Evolutionary conservation across 2,888 invertebrate species (phyloP), one percentile per base, ranked within the genome.

Genomic region (Creontiades dilutus): DNA sequence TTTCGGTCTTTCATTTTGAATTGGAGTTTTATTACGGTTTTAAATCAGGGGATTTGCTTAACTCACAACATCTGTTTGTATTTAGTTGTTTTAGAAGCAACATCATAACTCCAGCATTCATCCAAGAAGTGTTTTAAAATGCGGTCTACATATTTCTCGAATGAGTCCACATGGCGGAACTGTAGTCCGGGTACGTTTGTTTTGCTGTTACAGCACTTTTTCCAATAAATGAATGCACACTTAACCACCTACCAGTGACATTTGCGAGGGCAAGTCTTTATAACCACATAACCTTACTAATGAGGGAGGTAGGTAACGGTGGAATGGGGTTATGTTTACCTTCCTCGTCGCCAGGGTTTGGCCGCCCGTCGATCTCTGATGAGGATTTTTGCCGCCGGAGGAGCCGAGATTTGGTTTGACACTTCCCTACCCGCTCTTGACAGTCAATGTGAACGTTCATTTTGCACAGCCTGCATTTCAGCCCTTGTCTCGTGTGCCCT

Each of bases 401-500:
- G 89, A 98, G 95, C 88, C 96, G 95, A 37, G 97, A 96, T 93
- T 97, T 97, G 19, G 97, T 96, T 91, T 98, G 97, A 93, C 98
- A 98, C 93, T 96, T 96, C 90, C 96, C 96, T 14, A 97, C 96
- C 94, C 97, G 96, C 91, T 94, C 94, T 91, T 95, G 94, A 94
- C 98, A 98, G 93, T 98, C 98, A 78, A 96, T 95, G 94, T 98
- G 98, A 89, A 97, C 96, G 94, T 98, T 98, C 94, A 97, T 95
- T 94, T 98, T 98, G 94, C 98, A 98, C 91, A 97, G 95, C 89
- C 97, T 95, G 93, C 98, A 98, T 91, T 97, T 96, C 89, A 98
- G 94, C 19, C 98, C 98, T 94, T 98, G 98, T 81, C 97, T 95
- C 87, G 98, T 97, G 94, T 98, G 98, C 90, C 98, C 98, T 97